Conservation (phyloP, 2,888 invertebrate genomes). For the Lepetodrilus schrolli region DNA sequence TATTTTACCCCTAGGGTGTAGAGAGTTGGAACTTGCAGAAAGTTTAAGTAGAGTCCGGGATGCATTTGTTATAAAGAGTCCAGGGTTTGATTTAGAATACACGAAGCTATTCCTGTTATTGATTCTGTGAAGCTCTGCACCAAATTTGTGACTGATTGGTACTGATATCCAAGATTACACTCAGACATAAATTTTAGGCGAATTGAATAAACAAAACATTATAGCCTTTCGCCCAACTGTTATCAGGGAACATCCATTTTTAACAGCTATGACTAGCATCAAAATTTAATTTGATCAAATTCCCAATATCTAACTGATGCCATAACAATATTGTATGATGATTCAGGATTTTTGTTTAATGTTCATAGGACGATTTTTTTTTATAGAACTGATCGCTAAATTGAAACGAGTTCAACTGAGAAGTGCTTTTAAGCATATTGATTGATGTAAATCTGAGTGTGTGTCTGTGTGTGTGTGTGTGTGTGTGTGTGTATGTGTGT, state of each 20-base stretch:
- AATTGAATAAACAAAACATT: conserved; percentile 26
- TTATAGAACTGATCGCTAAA: conserved; percentile 4
- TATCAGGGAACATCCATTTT: neutral
- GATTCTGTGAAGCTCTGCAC: conserved; percentile 4
- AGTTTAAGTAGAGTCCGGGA: too few species aligned
- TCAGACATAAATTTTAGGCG: conserved; percentile 18
- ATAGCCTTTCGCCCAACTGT: conserved; percentile 10
- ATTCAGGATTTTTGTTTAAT: neutral
- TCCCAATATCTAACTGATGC: conserved; percentile 6
- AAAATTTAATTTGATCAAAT: conserved; percentile 14
- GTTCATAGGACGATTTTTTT: neutral
- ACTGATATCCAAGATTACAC: neutral
- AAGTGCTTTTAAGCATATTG: too few species aligned
- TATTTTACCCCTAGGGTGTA: too few species aligned
- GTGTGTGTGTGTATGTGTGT: too few species aligned
- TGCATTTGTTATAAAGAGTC: neutral
- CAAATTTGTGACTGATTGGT: neutral
- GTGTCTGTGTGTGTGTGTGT: too few species aligned
- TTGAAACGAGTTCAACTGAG: neutral
- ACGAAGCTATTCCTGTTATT: conserved; percentile 1
- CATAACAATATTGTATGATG: conserved; percentile 23
- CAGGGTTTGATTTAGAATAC: neutral
- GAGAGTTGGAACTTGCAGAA: too few species aligned
- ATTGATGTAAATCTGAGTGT: conserved; percentile 4
- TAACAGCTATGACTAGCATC: conserved; percentile 7